A percentile compares a stretch with the other conserved stretches of the same genome.
These are phyloP conservation scores for Cydia pomonella DNA, from an alignment of 1,140 invertebrate genomes.

Conservation along the genomic window DNA sequence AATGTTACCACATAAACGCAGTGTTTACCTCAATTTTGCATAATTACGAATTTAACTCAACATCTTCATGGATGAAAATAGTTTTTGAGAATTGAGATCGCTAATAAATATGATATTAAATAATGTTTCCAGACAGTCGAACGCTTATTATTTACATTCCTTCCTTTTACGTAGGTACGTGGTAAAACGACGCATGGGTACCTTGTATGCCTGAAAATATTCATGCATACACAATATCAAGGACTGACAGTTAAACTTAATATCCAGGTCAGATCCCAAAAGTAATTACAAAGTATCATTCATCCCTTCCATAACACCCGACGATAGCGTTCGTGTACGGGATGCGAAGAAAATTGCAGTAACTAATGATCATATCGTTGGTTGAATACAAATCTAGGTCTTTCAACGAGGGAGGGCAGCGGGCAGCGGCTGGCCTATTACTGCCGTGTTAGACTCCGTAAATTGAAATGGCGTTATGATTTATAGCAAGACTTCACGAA, in stretches of 20 bases:
- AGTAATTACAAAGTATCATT: conserved; percentile 67
- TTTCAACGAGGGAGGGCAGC: conserved; percentile 55
- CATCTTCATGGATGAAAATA: neutral
- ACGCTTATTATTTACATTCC: neutral
- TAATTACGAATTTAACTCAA: neutral
- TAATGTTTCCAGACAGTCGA: neutral
- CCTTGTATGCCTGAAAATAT: neutral
- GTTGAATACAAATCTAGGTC: conserved; percentile 74
- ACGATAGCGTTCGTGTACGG: conserved; percentile 60
- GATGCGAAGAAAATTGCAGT: conserved; percentile 72
- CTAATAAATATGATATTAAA: neutral
- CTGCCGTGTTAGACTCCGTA: conserved; percentile 62
- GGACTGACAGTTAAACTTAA: conserved; percentile 47
- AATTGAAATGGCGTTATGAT: conserved; percentile 77
- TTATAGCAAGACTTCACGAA: conserved; percentile 70
- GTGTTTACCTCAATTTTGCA: neutral
- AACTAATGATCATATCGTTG: conserved; percentile 75
- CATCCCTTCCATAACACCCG: conserved; percentile 56
- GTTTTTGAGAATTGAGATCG: neutral
- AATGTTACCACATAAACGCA: neutral
- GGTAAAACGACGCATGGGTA: too few relatives aligned
- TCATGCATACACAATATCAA: conserved; percentile 43
- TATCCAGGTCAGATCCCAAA: conserved; percentile 50
- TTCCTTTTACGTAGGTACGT: neutral
- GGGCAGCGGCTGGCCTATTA: conserved; percentile 62